These are phyloP conservation scores for Prinia subflava DNA, from an alignment of 2,113 vertebrate genomes.

Conservation along the genomic window DNA sequence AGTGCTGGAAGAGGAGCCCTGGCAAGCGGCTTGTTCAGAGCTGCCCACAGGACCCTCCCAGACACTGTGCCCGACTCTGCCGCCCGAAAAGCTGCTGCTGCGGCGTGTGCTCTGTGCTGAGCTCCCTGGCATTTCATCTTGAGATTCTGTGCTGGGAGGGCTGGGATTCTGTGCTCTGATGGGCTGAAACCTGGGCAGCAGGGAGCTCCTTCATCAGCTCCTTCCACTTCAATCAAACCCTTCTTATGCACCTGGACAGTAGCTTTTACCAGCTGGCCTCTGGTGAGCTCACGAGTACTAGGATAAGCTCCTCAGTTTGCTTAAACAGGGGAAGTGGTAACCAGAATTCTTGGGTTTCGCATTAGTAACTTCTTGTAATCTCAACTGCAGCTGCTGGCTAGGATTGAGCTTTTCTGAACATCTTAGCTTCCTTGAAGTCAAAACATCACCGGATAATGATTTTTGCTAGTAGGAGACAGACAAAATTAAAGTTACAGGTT, in stretches of 20 bases:
- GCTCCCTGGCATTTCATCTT: not conserved
- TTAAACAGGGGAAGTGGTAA: not conserved
- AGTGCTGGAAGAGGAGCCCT: not conserved
- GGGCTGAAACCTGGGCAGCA: not conserved
- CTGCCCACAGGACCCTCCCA: not conserved
- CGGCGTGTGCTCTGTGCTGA: rapidly evolving
- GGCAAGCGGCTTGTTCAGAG: not conserved
- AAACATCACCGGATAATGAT: not conserved
- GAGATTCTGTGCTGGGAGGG: rapidly evolving
- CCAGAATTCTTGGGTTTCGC: not conserved
- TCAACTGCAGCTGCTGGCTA: not conserved
- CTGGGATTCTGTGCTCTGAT: not conserved
- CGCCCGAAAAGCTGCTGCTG: not conserved
- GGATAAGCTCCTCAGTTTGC: not conserved
- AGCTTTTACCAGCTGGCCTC: not conserved
- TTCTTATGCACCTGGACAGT: not conserved
- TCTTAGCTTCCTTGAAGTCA: not conserved
- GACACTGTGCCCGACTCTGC: rapidly evolving
- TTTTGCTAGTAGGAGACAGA: not conserved
- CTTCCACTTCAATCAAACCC: not conserved
- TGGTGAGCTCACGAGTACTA: not conserved
- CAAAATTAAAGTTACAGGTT: not conserved
- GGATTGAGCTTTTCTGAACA: not conserved
- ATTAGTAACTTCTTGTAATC: not conserved
- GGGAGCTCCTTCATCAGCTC: not conserved